Conservation (phyloP, 2,113 vertebrate genomes). For the Athene noctua region DNA sequence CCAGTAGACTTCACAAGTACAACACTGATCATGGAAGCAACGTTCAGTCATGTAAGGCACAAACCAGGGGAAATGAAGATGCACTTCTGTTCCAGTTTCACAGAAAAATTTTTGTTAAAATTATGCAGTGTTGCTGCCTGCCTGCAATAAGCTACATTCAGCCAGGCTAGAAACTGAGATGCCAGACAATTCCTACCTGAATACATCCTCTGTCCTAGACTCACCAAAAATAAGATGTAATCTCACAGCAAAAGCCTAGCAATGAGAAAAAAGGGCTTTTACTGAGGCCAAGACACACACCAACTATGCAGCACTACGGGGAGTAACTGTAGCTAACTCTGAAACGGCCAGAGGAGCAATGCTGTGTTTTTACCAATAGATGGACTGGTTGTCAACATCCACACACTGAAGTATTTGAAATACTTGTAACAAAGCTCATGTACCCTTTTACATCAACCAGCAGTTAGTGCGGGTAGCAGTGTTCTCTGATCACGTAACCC, state of each 20-base stretch:
- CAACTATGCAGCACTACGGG: not conserved
- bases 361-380: conserved; percentile 5
- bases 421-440: not conserved
- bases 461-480: accelerated
- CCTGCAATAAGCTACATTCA: not conserved
- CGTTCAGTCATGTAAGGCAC: not conserved
- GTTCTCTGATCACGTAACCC: accelerated
- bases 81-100: not conserved
- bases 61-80: not conserved
- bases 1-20: not conserved
- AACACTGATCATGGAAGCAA: not conserved
- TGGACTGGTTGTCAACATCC: not conserved
- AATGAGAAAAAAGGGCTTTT: not conserved
- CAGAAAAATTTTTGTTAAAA: not conserved
- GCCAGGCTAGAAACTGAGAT: not conserved
- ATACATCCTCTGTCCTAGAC: not conserved
- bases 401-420: not conserved
- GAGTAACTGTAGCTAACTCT: not conserved
- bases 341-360: not conserved
- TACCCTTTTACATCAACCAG: not conserved
- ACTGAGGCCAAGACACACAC: not conserved
- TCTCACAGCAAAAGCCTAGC: not conserved
- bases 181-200: not conserved
- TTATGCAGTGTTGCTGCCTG: not conserved
- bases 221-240: not conserved